Evolutionary conservation across 2,113 vertebrate species (phyloP), one percentile per base, ranked within the genome.

Genomic region (Neodontobutis hainanensis): DNA sequence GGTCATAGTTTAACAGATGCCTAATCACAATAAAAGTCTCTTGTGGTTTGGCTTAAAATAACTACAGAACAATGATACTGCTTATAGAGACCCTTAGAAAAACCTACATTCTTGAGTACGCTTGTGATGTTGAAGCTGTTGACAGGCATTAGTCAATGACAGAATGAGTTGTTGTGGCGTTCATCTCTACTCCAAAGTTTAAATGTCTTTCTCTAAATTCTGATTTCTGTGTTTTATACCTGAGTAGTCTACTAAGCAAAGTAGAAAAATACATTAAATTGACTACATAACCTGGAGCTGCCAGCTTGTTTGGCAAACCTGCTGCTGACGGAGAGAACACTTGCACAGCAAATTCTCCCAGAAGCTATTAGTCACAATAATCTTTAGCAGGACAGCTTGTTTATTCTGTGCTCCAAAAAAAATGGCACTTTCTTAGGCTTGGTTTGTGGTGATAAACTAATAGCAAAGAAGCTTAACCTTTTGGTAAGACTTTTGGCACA

Each of bases 241-340:
- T 46, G 10, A 40, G 38, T 40, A 40, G 2, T 4, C 8, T 1
- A 40, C 8, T 5, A 40, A 40, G 5, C 8, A 16, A 65, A 76
- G 61, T 35, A 70, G 74, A 65, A 70, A 58, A 70, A 72, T 52
- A 15, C 50, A 42, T 73, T 10, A 8, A 47, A 49, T 70, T 73
- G 62, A 85, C 51, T 84, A 83, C 73, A 14, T 40, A 75, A 70
- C 59, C 48, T 66, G 47, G 60, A 58, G 71, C 77, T 78, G 72
- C 53, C 70, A 70, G 69, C 50, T 70, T 70, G 38, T 74, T 80
- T 68, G 50, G 61, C 58, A 73, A 79, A 81, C 64, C 43, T 68
- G 61, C 75, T 53, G 73, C 53, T 65, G 59, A 76, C 65, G 59
- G 60, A 73, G 38, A 58, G 70, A 76, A 77, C 46, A 74, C 74